These are phyloP conservation scores for Lasioglossum baleicum DNA, from an alignment of 1,140 invertebrate species.

Conservation along the genomic window DNA sequence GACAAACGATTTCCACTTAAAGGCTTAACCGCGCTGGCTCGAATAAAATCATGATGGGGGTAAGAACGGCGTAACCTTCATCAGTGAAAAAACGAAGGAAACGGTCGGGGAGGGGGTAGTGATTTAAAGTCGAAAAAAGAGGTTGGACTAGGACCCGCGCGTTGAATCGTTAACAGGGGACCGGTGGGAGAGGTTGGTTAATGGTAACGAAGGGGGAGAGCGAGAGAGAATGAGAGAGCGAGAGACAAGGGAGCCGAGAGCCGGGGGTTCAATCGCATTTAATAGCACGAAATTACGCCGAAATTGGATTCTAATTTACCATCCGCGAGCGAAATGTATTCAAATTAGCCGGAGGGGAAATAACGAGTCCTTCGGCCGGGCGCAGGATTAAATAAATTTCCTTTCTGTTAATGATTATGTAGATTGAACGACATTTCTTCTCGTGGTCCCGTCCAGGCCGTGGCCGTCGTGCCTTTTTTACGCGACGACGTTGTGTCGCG, in stretches of 20 bases:
- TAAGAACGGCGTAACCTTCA: background rate
- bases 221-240: background rate
- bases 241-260: background rate
- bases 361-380: constrained; percentile 70
- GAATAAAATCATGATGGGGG: background rate
- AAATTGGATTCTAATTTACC: constrained; percentile 80
- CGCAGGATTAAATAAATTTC: constrained; percentile 77
- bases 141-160: background rate
- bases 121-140: constrained; percentile 1
- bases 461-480: constrained; percentile 31
- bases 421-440: constrained; percentile 77
- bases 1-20: too few relatives aligned
- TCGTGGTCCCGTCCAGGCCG: background rate
- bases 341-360: constrained; percentile 75
- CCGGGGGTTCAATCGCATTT: constrained; percentile 72
- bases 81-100: background rate
- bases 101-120: background rate
- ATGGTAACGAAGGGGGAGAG: constrained; percentile 8
- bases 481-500: constrained; percentile 3
- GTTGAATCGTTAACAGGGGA: constrained; percentile 35
- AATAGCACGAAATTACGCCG: constrained; percentile 79
- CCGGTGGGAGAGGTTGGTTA: background rate
- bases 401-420: constrained; percentile 79
- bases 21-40: background rate
- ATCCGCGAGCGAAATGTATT: constrained; percentile 75